These are phyloP conservation scores for Microtus ochrogaster DNA, from an alignment of 2,113 vertebrate species.

Conservation along the genomic window DNA sequence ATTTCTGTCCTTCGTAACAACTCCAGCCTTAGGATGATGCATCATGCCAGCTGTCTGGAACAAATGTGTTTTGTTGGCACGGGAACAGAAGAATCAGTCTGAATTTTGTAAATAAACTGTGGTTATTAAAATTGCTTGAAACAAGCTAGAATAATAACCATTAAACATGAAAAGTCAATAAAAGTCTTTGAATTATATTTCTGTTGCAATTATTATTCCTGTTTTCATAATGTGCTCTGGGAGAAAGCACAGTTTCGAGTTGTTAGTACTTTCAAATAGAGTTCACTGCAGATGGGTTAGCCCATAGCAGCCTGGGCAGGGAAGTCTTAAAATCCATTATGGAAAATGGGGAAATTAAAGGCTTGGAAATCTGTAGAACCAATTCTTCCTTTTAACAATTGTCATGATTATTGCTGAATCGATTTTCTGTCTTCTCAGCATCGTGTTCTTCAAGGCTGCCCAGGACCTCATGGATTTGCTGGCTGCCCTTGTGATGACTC, in stretches of 20 bases:
- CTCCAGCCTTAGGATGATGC: conserved; percentile 76
- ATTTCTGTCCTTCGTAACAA: conserved; percentile 69
- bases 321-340: conserved; percentile 76
- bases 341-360: conserved; percentile 83
- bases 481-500: not conserved
- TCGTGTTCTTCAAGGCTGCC: conserved; percentile 69
- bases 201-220: conserved; percentile 84
- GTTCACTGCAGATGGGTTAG: conserved; percentile 76
- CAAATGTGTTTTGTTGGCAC: conserved; percentile 87
- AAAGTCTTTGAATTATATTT: conserved; percentile 84
- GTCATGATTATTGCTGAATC: conserved; percentile 76
- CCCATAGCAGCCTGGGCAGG: conserved; percentile 42
- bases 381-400: conserved; percentile 76
- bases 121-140: conserved; percentile 82
- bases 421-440: conserved; percentile 80
- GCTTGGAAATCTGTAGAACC: conserved; percentile 76
- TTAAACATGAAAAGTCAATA: conserved; percentile 83
- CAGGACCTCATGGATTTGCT: conserved; percentile 21
- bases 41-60: conserved; percentile 84
- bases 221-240: conserved; percentile 81
- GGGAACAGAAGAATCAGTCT: conserved; percentile 84
- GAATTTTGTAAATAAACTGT: conserved; percentile 86
- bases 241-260: conserved; percentile 80
- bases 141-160: conserved; percentile 85
- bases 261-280: conserved; percentile 77